Evolutionary conservation across 2,888 invertebrate species (phyloP), one percentile per base, ranked within the genome.

Genomic region (Drepana falcataria): DNA sequence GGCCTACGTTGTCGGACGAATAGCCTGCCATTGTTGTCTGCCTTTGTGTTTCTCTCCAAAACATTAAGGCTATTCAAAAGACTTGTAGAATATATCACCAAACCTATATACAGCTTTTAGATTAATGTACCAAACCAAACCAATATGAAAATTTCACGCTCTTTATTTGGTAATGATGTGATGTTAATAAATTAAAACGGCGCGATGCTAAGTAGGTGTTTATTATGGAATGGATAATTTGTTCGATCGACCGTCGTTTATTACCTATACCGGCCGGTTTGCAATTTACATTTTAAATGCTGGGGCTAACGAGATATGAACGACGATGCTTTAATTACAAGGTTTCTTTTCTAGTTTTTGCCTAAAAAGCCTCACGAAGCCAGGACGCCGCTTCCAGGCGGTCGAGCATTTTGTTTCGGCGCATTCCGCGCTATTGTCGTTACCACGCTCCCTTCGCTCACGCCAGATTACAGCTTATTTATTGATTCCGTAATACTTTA

Each of bases 401-500:
- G 77, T 72, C 77, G 73, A 62, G 65, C 74, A 71, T 73, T 76
- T 69, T 57, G 69, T 63, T 67, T 57, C 68, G 70, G 70, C 67
- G 65, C 83, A 87, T 87, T 86, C 87, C 80, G 56, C 34, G 52
- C 69, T 68, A 77, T 83, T 85, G 85, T 83, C 63, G 60, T 61
- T 61, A 66, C 75, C 75, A 76, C 74, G 78, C 71, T 71, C 67
- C 21, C 21, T 21, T 21, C 70, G 67, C 74, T 76, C 75, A 71
- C 72, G 65, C 65, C 68, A 64, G 69, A 76, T 77, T 77, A 79
- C 61, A 67, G 60, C 63, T 66, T 63, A 56, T 55, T 58, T 64
- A 77, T 75, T 76, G 71, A 75, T 73, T 77, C 70, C 65, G 65
- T 69, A 73, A 69, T 64, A 68, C 65, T 71, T 71, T 73, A 60